A percentile compares a stretch with the other conserved stretches of the same genome.
Evolutionary conservation across 2,797 vertebrate genomes (phyloP).

Genomic region (Myotis daubentonii): DNA sequence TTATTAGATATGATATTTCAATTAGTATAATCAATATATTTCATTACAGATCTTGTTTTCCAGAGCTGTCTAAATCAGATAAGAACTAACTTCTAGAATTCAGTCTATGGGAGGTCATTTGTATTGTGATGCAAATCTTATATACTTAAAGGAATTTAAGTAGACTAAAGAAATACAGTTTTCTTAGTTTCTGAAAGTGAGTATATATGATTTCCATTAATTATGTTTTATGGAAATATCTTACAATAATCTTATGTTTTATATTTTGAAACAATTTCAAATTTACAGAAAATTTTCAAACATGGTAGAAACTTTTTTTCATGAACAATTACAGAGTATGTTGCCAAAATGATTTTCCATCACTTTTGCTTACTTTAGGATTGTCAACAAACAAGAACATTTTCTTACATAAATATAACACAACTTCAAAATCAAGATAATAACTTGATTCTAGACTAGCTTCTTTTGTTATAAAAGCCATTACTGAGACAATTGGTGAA

Average conservation of each 20-base stretch:
- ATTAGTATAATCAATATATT: background rate
- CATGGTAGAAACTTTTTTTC: background rate
- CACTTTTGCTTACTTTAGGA: background rate
- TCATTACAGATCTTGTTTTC: background rate
- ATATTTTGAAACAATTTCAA: background rate
- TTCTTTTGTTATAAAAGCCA: background rate
- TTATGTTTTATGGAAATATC: background rate
- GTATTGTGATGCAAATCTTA: background rate
- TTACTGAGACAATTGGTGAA: background rate
- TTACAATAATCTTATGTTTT: background rate
- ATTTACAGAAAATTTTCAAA: background rate
- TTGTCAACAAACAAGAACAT: background rate
- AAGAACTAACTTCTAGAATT: background rate
- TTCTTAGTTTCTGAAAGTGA: background rate
- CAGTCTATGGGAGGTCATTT: background rate
- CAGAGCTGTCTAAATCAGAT: background rate
- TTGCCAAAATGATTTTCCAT: background rate
- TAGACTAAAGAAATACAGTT: background rate
- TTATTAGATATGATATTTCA: background rate
- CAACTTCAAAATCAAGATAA: background rate
- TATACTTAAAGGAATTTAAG: background rate
- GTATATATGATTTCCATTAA: background rate
- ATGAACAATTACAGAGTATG: background rate
- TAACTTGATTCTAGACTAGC: background rate
- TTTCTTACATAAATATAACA: background rate